These are phyloP conservation scores for Gonioctena quinquepunctata DNA, from an alignment of 1,140 invertebrate species.

Conservation along the genomic window DNA sequence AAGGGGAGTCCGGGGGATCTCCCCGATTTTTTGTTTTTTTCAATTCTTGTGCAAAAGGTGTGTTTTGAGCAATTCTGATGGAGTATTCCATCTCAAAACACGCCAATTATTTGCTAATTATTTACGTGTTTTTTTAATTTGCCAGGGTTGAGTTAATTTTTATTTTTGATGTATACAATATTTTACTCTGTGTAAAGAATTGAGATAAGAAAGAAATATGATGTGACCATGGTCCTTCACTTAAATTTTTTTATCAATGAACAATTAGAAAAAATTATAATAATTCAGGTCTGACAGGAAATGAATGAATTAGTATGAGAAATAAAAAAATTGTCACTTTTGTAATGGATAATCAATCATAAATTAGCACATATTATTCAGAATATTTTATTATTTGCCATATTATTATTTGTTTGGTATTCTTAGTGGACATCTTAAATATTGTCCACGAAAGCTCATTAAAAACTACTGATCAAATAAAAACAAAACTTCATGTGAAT, in stretches of 20 bases:
- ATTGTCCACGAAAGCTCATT: too few species aligned
- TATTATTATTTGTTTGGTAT: too few species aligned
- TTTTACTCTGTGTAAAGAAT: background rate
- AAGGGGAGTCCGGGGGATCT: too few species aligned
- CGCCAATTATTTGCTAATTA: background rate
- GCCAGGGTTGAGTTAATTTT: background rate
- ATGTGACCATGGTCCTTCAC: background rate
- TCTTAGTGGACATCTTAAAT: too few species aligned
- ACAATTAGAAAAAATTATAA: background rate
- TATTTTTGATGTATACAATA: background rate
- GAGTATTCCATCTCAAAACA: too few species aligned
- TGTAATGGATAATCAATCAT: background rate
- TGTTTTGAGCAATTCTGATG: too few species aligned
- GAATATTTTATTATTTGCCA: too few species aligned
- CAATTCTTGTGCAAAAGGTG: too few species aligned
- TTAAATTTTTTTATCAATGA: background rate
- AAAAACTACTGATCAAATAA: too few species aligned
- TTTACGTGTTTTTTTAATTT: background rate
- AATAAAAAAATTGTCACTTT: background rate
- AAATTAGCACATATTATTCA: background rate
- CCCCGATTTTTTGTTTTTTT: too few species aligned
- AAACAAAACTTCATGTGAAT: too few species aligned
- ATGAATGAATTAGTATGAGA: background rate
- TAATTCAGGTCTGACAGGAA: background rate
- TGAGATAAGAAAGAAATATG: background rate